Conservation (phyloP, 2,113 vertebrate genomes). For the Dascyllus trimaculatus region DNA sequence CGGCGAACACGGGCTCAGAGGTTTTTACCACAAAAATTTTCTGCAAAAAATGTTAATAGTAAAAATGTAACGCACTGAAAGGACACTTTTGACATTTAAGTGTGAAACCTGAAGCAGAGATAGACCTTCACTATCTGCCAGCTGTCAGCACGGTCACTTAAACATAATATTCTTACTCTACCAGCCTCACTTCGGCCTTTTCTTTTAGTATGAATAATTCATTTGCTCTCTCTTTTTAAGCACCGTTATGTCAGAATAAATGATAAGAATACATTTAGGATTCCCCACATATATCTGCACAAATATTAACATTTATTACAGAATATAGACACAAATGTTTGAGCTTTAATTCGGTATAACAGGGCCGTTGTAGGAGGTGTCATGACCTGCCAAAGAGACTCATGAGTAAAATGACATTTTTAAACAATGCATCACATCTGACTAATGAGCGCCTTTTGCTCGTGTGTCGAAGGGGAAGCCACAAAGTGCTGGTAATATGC, state of each 20-base stretch:
- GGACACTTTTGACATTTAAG: slow-evolving; percentile 24
- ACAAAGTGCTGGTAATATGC: slow-evolving; percentile 29
- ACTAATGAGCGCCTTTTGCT: slow-evolving; percentile 24
- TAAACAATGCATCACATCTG: slow-evolving; percentile 21
- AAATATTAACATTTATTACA: slow-evolving; percentile 63
- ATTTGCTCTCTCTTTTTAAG: slow-evolving; percentile 45
- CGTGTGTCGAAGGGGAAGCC: slow-evolving; percentile 34
- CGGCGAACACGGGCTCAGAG: neutral
- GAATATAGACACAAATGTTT: slow-evolving; percentile 24
- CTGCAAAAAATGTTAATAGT: slow-evolving; percentile 17
- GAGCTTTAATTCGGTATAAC: slow-evolving; percentile 34
- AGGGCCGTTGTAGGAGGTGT: slow-evolving; percentile 11
- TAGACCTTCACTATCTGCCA: slow-evolving; percentile 4
- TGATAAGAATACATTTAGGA: slow-evolving; percentile 46
- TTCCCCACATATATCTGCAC: slow-evolving; percentile 30
- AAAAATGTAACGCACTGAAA: slow-evolving; percentile 1
- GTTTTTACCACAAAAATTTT: slow-evolving; percentile 7
- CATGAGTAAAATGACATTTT: no score
- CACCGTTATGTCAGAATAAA: slow-evolving; percentile 49
- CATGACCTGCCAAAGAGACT: neutral
- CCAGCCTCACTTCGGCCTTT: slow-evolving; percentile 41
- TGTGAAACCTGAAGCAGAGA: slow-evolving; percentile 3
- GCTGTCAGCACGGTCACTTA: no score
- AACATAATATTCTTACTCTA: slow-evolving; percentile 45
- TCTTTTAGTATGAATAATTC: slow-evolving; percentile 67